Evolutionary conservation across 2,888 invertebrate genomes (phyloP), one percentile per base, ranked within the genome.

Genomic region (Synanthedon andrenaeformis): DNA sequence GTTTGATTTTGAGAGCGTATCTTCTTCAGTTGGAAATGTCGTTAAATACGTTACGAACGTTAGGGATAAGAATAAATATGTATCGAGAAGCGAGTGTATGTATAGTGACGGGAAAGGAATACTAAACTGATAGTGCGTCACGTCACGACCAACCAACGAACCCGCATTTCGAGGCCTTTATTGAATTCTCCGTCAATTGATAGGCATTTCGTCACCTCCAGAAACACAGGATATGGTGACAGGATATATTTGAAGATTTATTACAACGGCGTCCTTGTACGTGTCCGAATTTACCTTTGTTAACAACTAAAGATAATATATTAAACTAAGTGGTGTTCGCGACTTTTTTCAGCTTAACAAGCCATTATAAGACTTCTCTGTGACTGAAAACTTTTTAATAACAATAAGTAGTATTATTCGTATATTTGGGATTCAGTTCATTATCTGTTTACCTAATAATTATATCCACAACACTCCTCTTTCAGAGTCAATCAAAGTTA

Each of bases 111-210:
- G 53, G 67, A 51, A 54, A 57, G 50, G 84, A 80, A 82, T 84
- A 82, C 71, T 62, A 71, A 66, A 66, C 62, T 62, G 60, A 54
- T 60, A 57, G 56, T 62, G 67, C 59, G 62, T 66, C 74, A 70
- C 70, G 68, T 35, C 35, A 35, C 35, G 35, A 35, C 35, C 35
- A 35, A 35, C 35, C 61, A 50, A 62, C 62, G 59, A 65, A 55
- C 65, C 65, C 63, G 68, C 73, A 72, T 72, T 65, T 65, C 70
- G 68, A 65, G 60, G 70, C 66, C 69, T 71, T 76, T 83, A 82
- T 82, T 81, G 79, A 81, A 82, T 82, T 80, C 77, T 71, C 69
- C 61, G 72, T 66, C 79, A 79, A 82, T 80, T 82, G 80, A 74
- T 74, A 49, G 19, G 23, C 17, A 80, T 72, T 69, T 74, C 71